phyloP scores from a whole-genome alignment of 1,140 invertebrate genomes.

The Leucophenga varia region DNA sequence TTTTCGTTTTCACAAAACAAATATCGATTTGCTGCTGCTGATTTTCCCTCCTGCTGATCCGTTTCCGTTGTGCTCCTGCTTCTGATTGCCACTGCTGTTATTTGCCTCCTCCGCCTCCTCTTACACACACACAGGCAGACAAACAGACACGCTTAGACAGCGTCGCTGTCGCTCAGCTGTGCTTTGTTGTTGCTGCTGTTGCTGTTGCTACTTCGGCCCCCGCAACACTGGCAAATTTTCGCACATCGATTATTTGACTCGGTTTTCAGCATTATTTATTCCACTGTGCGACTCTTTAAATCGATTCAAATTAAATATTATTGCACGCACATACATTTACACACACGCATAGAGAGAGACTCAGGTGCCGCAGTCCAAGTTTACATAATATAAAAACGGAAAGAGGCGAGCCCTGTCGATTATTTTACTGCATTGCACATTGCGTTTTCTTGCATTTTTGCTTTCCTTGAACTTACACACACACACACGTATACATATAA shows the following conservation, averaged over 20 bases:
- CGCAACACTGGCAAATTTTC: slow-evolving; percentile 18
- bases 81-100: slow-evolving; percentile 17
- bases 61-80: slow-evolving; percentile 8
- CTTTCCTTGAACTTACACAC: slow-evolving; percentile 27
- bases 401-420: slow-evolving; percentile 13
- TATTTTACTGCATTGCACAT: slow-evolving; percentile 23
- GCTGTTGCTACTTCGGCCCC: slow-evolving; percentile 3
- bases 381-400: slow-evolving; percentile 18
- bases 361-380: slow-evolving; percentile 6
- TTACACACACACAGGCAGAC: slow-evolving; percentile 10
- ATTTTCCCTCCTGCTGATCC: slow-evolving; percentile 14
- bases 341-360: too few species aligned
- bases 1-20: slow-evolving; percentile 24
- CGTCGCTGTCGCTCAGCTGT: slow-evolving; percentile 32
- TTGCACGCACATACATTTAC: slow-evolving; percentile 10
- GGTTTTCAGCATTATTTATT: slow-evolving; percentile 20
- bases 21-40: slow-evolving; percentile 33
- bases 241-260: slow-evolving; percentile 39
- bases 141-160: slow-evolving; percentile 12
- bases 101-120: slow-evolving; percentile 21
- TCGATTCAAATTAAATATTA: slow-evolving; percentile 7
- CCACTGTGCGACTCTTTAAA: background rate
- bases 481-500: too few species aligned
- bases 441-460: slow-evolving; percentile 21
- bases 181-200: slow-evolving; percentile 25